Percentiles rank a stretch among this genome's conserved stretches.
phyloP scores from a whole-genome alignment of 2,797 vertebrate genomes.

The Crocodylus rhombifer region DNA sequence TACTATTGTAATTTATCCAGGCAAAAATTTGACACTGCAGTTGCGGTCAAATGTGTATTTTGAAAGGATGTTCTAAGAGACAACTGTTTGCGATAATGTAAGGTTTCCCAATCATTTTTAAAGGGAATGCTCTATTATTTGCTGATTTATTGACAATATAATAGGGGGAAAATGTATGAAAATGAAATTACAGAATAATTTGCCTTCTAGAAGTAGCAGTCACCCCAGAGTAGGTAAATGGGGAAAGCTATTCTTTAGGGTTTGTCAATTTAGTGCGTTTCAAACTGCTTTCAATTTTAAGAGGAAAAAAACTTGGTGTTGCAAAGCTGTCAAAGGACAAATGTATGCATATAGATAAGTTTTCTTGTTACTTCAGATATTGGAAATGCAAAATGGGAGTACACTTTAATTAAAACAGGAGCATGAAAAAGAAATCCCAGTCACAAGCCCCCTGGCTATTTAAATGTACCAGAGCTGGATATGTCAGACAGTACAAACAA shows the following conservation, averaged over 20 bases:
- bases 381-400: not conserved
- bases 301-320: not conserved
- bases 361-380: accelerated
- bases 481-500: accelerated
- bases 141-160: accelerated
- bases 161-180: accelerated
- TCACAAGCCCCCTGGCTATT: not conserved
- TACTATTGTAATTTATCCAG: not conserved
- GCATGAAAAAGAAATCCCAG: not conserved
- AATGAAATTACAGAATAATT: not conserved
- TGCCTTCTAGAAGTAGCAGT: not conserved
- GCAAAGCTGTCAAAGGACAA: not conserved
- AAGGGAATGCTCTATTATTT: accelerated
- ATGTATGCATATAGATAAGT: accelerated
- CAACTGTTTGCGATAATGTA: accelerated
- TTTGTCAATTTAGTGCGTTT: not conserved
- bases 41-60: accelerated
- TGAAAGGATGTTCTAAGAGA: accelerated
- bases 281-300: not conserved
- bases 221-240: not conserved
- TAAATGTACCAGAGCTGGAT: too few relatives aligned
- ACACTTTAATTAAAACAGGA: not conserved
- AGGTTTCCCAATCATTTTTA: not conserved
- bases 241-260: not conserved
- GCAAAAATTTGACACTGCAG: accelerated